Base-by-base conservation (phyloP, 2,113 vertebrate species). In the Hystrix cristata region DNA sequence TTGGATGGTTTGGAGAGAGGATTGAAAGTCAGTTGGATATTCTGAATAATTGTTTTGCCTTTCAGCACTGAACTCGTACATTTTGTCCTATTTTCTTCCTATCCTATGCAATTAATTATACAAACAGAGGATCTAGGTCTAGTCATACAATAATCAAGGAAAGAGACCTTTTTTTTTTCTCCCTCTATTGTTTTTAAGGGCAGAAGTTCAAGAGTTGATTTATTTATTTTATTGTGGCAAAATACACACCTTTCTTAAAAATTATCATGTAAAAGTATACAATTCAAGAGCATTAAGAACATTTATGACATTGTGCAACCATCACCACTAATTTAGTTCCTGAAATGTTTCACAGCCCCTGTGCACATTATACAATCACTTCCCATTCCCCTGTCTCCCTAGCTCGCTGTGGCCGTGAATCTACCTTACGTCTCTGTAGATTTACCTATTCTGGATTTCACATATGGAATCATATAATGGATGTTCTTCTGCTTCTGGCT, bases 371-470 rank as follows among this genome's bases (percentile, higher is more conserved):
- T 62, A 67, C 6, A 60, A 10, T 92, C 53, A 69, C n/a, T 71
- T 72, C 48, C 55, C 16, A 62, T 90, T 83, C 38, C 13, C 15
- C 31, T 21, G 14, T 23, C 2, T n/a, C 46, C 21, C 5, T 3
- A 87, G 53, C 14, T 72, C 21, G 55, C 60, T 12, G 19, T 0
- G 57, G 51, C 38, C 67, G 89, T 7, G 81, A 91, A 95, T 83
- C 55, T 95, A 46, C 67, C 90, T 93, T 96, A 51, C 89, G 4
- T 84, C 65, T 94, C 46, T 85, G 46, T 95, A 51, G 48, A 69
- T 96, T 91, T 69, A 43, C 31, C 62, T 90, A 21, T 84, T 92
- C 16, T 88, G 13, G 34, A 72, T 90, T 92, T 95, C 43, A 53
- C 15, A 83, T 76, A 74, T 93, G 1, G 51, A 93, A 83, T 86